phyloP scores from a whole-genome alignment of 2,797 vertebrate genomes.

The Helarctos malayanus region DNA sequence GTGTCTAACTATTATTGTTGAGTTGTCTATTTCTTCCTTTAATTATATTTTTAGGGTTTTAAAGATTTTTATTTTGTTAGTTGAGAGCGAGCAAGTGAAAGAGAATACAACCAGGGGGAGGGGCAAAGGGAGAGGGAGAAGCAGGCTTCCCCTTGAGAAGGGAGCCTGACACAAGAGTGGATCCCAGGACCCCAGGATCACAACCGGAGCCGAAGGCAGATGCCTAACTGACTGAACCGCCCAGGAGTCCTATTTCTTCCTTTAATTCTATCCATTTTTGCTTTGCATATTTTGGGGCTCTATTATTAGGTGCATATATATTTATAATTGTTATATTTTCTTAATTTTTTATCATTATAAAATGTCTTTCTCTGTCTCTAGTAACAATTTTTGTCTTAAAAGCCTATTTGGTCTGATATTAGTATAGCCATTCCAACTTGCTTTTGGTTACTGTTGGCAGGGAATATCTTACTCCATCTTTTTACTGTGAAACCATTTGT shows the following conservation, averaged over 20 bases:
- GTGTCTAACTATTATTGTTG: not conserved
- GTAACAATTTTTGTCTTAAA: not conserved
- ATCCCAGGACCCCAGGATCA: too few species aligned
- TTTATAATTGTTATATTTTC: not conserved
- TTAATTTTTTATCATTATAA: not conserved
- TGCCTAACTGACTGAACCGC: too few species aligned
- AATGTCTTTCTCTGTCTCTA: not conserved
- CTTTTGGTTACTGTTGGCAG: not conserved
- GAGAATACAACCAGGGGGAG: too few species aligned
- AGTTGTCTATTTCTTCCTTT: not conserved
- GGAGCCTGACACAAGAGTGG: rapidly evolving
- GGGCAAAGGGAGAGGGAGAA: too few species aligned
- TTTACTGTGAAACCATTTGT: not conserved
- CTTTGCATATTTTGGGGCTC: not conserved
- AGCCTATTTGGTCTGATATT: not conserved
- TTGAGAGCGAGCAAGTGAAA: too few species aligned
- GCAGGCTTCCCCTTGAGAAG: too few species aligned
- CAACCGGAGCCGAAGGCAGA: too few species aligned
- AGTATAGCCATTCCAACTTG: not conserved
- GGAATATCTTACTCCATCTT: not conserved
- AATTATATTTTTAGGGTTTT: not conserved
- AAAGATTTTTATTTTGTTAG: too few species aligned
- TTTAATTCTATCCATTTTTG: not conserved
- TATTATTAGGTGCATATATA: not conserved
- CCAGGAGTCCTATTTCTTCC: not conserved